These are phyloP conservation scores for Psammodynastes pulverulentus DNA, from an alignment of 2,113 vertebrate genomes.

Conservation along the genomic window DNA sequence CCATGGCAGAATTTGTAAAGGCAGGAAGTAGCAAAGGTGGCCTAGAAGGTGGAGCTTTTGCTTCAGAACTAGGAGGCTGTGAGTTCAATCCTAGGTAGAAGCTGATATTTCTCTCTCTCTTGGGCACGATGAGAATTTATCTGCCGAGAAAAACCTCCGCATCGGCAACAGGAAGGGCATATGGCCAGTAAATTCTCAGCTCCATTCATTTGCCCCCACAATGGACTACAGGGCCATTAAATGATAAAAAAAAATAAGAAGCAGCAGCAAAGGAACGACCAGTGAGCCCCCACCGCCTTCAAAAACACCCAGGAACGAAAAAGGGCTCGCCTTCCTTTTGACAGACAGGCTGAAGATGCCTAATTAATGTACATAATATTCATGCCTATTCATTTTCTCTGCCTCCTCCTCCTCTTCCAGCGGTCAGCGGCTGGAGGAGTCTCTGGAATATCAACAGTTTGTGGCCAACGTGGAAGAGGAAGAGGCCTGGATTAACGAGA, in stretches of 20 bases:
- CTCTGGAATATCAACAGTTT: conserved; percentile 98
- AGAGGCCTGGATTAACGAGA: conserved; percentile 99
- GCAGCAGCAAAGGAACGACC: neutral
- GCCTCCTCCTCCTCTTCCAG: conserved; percentile 55
- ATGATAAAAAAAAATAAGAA: too few species aligned
- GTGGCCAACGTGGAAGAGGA: conserved; percentile 98
- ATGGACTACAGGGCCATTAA: neutral
- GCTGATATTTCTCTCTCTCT: too few species aligned
- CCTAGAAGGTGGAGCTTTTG: too few species aligned
- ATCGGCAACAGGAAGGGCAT: too few species aligned
- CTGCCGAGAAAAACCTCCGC: too few species aligned
- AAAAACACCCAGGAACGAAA: neutral
- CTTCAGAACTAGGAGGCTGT: too few species aligned
- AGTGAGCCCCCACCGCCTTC: neutral
- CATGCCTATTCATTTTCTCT: too few species aligned
- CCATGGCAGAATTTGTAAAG: neutral
- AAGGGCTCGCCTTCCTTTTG: neutral
- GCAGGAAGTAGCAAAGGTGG: neutral
- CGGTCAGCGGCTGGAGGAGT: conserved; percentile 93
- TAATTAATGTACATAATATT: neutral
- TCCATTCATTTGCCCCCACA: too few species aligned
- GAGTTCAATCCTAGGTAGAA: too few species aligned
- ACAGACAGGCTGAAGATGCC: neutral
- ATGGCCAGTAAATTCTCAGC: too few species aligned
- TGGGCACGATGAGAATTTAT: too few species aligned